A percentile compares a stretch with the other conserved stretches of the same genome.
phyloP scores from a whole-genome alignment of 2,797 vertebrate species.

The Tamandua tetradactyla region DNA sequence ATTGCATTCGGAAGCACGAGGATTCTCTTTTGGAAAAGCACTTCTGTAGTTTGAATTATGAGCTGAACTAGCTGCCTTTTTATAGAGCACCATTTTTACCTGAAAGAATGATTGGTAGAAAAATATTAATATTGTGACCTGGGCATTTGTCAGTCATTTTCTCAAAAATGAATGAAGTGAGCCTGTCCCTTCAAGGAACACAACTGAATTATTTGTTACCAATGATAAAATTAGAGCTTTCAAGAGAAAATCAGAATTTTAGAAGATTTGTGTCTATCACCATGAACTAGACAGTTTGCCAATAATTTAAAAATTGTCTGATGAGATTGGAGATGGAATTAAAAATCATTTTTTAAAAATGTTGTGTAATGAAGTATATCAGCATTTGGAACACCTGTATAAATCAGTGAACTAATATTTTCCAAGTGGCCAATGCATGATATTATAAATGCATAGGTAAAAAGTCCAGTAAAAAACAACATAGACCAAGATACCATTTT shows the following conservation, averaged over 20 bases:
- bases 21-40: neutral
- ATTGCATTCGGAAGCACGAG: neutral
- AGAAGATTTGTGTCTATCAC: neutral
- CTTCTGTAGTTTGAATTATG: neutral
- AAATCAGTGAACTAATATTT: neutral
- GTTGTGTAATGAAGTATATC: neutral
- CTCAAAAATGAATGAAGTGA: neutral
- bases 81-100: neutral
- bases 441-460: neutral
- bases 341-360: neutral
- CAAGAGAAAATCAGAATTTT: neutral
- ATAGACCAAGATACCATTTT: neutral
- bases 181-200: neutral
- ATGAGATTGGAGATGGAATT: neutral
- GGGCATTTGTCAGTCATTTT: neutral
- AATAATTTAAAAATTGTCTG: neutral
- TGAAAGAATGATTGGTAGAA: neutral
- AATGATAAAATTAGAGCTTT: slow-evolving; percentile 32
- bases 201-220: neutral
- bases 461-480: neutral
- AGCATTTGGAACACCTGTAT: neutral
- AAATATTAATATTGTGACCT: neutral
- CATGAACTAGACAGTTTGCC: neutral
- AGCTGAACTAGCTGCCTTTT: neutral
- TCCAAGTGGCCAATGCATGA: neutral